A percentile compares a stretch with the other conserved stretches of the same genome.
phyloP scores from a whole-genome alignment of 2,797 vertebrate genomes.

The Oreonectes daqikongensis region DNA sequence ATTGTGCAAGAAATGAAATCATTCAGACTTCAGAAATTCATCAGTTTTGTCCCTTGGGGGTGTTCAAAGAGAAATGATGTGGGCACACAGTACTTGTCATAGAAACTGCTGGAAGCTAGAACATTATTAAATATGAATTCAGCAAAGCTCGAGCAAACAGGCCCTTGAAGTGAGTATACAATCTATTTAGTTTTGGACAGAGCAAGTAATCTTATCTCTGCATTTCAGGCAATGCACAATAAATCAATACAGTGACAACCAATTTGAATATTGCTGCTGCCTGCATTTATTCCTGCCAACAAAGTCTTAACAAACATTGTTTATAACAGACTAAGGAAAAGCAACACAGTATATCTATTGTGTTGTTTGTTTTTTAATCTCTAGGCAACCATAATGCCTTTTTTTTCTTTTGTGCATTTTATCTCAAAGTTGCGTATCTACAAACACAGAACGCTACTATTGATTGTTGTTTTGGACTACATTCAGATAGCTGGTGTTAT shows the following conservation, averaged over 20 bases:
- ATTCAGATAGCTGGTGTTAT: background rate
- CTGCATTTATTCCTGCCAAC: slow-evolving; percentile 16
- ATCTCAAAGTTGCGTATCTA: background rate
- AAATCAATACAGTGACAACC: slow-evolving; percentile 36
- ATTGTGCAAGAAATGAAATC: slow-evolving; percentile 10
- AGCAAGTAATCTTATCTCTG: slow-evolving; percentile 10
- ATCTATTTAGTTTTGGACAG: slow-evolving; percentile 13
- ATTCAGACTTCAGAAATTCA: background rate
- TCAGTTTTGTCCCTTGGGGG: slow-evolving; percentile 9
- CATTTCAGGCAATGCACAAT: slow-evolving; percentile 17
- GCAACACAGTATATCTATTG: background rate
- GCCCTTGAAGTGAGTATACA: background rate
- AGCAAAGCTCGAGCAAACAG: slow-evolving; percentile 7
- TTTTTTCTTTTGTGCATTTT: background rate
- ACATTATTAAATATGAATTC: slow-evolving; percentile 11
- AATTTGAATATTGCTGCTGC: slow-evolving; percentile 21
- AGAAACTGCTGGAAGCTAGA: background rate
- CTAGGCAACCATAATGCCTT: background rate
- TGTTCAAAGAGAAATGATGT: background rate
- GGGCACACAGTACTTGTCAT: background rate
- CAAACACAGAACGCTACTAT: background rate
- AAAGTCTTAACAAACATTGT: slow-evolving; percentile 12
- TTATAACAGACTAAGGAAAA: slow-evolving; percentile 8
- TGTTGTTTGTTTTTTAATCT: background rate
- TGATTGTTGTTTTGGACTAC: background rate